Conservation (phyloP, 2,113 vertebrate genomes). For the Neopipo cinnamomea region DNA sequence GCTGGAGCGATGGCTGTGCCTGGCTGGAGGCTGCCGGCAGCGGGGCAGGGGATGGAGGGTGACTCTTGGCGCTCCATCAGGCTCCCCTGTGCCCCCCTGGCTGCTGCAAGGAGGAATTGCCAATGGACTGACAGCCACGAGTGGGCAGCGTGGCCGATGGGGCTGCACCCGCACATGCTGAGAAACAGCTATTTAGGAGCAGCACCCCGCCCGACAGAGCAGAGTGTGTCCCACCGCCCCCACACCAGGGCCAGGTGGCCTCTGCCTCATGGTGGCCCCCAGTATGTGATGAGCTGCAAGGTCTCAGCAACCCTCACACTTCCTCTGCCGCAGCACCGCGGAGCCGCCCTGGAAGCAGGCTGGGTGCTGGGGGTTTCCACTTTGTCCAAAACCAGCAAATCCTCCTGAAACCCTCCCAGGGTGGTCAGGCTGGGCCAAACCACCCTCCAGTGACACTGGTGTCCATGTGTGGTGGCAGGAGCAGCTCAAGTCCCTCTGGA, state of each 20-base stretch:
- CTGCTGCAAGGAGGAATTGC: not conserved
- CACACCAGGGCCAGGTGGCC: not conserved
- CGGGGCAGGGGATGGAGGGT: not conserved
- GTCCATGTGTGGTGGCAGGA: accelerated
- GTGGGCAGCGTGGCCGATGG: accelerated
- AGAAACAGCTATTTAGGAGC: not conserved
- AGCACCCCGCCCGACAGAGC: not conserved
- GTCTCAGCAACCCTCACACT: accelerated
- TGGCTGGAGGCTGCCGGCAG: not conserved
- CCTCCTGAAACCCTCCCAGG: not conserved
- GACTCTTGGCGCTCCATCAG: not conserved
- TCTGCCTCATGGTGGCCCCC: not conserved
- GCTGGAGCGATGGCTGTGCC: not conserved
- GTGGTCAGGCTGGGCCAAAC: not conserved
- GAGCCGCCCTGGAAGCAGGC: not conserved
- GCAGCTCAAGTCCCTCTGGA: not conserved
- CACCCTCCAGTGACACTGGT: accelerated
- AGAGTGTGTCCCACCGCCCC: accelerated
- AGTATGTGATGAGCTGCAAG: accelerated
- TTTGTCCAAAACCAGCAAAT: not conserved
- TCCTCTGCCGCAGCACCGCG: accelerated
- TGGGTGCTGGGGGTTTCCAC: not conserved
- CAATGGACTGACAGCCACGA: accelerated
- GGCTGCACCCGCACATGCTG: accelerated
- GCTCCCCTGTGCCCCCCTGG: not conserved